Percentiles rank a stretch among this genome's conserved stretches.
Evolutionary conservation across 2,888 invertebrate species (phyloP).

Genomic region (Mesoligia furuncula): DNA sequence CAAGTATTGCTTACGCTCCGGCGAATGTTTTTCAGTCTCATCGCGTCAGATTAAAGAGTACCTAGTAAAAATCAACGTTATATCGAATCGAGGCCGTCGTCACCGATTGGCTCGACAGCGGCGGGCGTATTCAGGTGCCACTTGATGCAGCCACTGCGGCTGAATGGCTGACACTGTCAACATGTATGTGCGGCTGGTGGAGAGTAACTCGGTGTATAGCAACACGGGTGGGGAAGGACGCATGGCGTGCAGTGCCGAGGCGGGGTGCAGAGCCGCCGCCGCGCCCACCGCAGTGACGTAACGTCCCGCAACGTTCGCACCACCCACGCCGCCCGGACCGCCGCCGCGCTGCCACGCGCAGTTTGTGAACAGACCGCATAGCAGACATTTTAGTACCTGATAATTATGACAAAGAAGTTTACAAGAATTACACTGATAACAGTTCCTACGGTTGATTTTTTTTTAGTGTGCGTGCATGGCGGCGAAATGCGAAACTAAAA

Average conservation of each 20-base stretch:
- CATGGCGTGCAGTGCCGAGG: conserved; percentile 91
- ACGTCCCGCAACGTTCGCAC: conserved; percentile 82
- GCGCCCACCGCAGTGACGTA: conserved; percentile 83
- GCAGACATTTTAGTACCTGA: conserved; percentile 93
- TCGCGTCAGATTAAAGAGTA: conserved; percentile 11
- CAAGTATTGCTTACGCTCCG: not conserved
- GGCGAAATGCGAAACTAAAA: not conserved
- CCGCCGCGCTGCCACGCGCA: conserved; percentile 94
- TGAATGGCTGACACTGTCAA: conserved; percentile 94
- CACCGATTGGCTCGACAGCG: conserved; percentile 81
- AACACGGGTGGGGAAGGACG: conserved; percentile 93
- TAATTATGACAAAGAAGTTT: conserved; percentile 29
- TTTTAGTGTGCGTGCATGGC: not conserved
- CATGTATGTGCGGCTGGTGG: conserved; percentile 95
- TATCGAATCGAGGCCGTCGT: conserved; percentile 60
- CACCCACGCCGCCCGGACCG: conserved; percentile 89
- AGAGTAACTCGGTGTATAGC: conserved; percentile 96
- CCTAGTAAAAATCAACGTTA: conserved; percentile 14
- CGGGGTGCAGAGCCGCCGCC: conserved; percentile 95
- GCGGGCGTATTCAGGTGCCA: conserved; percentile 82
- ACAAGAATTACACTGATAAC: not conserved
- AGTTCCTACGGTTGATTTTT: not conserved
- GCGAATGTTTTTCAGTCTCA: not conserved
- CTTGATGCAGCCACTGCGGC: conserved; percentile 93
- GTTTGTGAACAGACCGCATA: conserved; percentile 96